Evolutionary conservation across 2,113 vertebrate species (phyloP).

Genomic region (Erpornis zantholeuca): DNA sequence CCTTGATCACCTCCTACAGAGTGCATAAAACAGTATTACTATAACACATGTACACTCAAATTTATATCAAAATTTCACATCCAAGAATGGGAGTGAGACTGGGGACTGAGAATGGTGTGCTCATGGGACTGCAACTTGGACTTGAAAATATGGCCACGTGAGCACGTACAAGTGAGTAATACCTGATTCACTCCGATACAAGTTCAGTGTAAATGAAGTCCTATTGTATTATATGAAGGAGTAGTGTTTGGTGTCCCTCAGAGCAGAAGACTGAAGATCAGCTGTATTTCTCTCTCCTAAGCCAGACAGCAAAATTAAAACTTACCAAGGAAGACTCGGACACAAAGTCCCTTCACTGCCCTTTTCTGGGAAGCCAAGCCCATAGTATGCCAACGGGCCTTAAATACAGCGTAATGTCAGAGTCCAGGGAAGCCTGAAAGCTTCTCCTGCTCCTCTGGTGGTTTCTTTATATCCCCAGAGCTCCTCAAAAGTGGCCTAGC

Average conservation of each 20-base stretch:
- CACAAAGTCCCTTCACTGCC: neutral
- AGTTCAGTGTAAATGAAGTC: neutral
- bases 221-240: neutral
- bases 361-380: neutral
- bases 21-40: neutral
- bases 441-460: no score
- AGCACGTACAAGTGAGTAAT: neutral
- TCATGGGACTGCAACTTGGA: neutral
- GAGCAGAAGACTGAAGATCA: neutral
- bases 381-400: neutral
- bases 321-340: neutral
- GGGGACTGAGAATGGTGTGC: neutral
- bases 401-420: neutral
- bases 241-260: neutral
- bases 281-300: neutral
- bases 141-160: neutral
- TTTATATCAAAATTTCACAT: neutral
- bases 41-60: neutral
- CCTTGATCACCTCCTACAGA: constrained; percentile 85
- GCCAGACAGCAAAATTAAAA: constrained; percentile 6
- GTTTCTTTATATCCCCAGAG: no score
- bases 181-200: neutral
- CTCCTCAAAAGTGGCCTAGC: no score
- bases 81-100: neutral
- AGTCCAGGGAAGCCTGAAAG: no score